Evolutionary conservation across 1,140 invertebrate genomes (phyloP), one percentile per base, ranked within the genome.

Genomic region (Cepaea nemoralis): DNA sequence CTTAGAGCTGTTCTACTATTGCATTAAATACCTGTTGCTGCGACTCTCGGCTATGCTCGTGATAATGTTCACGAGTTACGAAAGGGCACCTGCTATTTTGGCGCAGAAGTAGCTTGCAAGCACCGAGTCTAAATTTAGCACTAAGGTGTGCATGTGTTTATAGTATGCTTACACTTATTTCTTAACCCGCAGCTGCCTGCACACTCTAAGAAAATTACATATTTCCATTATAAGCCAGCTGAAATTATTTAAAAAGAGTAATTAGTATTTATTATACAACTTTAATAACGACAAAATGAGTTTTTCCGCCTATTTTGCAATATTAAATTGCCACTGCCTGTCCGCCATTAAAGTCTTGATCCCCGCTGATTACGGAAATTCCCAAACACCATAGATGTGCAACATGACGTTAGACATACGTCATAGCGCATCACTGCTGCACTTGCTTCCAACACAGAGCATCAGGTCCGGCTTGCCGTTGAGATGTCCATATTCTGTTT

Each of bases 41-140:
- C n/a, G 59, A 16, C 59, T 6, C 59, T 63, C 59, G 59, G 5
- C 59, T 31, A 63, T 63, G n/a, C 59, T 63, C 59, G 59, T 16
- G n/a, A 31, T 10, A 31, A 31, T 27, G n/a, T 6, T 6, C 59
- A 63, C 59, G 59, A 63, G 59, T 31, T 63, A 63, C n/a, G 27
- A 31, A 63, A 31, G 59, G 59, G 59, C 59, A 63, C 59, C 59
- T 63, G 59, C 59, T 63, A 63, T 27, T 63, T 63, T 31, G 59
- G 33, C 16, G 16, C 59, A 22, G 24, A 55, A 55, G 3, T 14
- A 31, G 8, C 16, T 2, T 2, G 16, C 33, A 14, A 31, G 33
- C 27, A 22, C 14, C 16, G 33, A 2, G 8, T 55, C 59, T 63
- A 63, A 31, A 31, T 31, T 63, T 63, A 63, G 59, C 27, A 63